Evolutionary conservation across 2,797 vertebrate genomes (phyloP).

Genomic region (Rhabdomys pumilio): DNA sequence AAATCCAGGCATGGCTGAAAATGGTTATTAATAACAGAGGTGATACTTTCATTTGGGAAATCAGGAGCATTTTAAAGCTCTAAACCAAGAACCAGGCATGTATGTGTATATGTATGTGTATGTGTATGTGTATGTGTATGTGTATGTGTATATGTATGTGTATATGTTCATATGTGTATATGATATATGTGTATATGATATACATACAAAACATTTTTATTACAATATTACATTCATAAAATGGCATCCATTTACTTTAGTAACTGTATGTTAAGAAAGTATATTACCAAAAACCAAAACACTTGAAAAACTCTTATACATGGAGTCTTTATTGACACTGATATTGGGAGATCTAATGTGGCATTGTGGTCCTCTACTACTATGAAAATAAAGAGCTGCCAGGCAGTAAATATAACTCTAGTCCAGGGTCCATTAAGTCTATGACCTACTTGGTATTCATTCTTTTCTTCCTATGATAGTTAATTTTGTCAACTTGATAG

Average conservation of each 20-base stretch:
- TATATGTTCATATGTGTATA: background rate
- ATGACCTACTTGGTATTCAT: background rate
- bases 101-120: background rate
- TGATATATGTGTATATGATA: background rate
- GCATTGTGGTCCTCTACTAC: background rate
- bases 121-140: background rate
- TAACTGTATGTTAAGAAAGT: background rate
- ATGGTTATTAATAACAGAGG: background rate
- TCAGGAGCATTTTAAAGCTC: background rate
- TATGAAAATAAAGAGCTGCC: background rate
- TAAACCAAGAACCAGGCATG: background rate
- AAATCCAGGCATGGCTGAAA: background rate
- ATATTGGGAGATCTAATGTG: background rate
- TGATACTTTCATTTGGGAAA: background rate
- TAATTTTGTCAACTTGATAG: background rate
- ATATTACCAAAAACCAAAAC: background rate
- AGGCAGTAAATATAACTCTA: background rate
- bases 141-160: background rate
- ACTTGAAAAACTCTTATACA: background rate
- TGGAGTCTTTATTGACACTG: background rate
- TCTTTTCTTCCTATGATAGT: background rate
- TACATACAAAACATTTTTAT: background rate
- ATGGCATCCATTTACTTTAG: background rate
- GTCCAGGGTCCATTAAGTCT: background rate
- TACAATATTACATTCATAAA: background rate